Evolutionary conservation across 2,113 vertebrate genomes (phyloP).

Genomic region (Mirounga angustirostris): DNA sequence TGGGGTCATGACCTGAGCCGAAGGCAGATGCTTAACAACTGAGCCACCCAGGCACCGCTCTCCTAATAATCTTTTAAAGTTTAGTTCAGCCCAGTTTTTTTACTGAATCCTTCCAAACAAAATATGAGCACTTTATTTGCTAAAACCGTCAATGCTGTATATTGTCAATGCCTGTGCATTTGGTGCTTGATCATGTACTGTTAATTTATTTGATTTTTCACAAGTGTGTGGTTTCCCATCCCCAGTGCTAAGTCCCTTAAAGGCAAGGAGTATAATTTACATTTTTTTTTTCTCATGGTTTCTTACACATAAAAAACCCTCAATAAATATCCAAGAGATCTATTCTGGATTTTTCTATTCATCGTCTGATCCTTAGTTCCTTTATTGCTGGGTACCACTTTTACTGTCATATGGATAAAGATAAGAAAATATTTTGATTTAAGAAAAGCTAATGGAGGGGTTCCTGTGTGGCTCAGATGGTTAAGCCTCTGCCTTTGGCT

Average conservation of each 20-base stretch:
- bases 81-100: neutral
- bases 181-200: neutral
- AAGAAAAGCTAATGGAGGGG: neutral
- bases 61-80: neutral
- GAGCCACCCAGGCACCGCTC: no score
- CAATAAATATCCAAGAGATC: neutral
- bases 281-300: neutral
- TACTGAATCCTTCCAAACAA: neutral
- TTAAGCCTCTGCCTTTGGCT: no score
- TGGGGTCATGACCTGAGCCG: no score
- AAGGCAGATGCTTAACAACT: no score
- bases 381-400: neutral
- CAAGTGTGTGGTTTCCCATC: neutral
- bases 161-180: neutral
- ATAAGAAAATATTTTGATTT: neutral
- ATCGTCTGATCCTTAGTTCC: neutral
- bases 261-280: neutral
- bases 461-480: no score
- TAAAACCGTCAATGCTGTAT: neutral
- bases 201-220: conserved; percentile 31
- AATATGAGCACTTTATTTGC: neutral
- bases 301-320: neutral
- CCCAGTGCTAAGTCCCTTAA: neutral
- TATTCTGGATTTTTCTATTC: neutral
- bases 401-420: neutral